phyloP scores from a whole-genome alignment of 2,797 vertebrate genomes.

The Pterois miles region DNA sequence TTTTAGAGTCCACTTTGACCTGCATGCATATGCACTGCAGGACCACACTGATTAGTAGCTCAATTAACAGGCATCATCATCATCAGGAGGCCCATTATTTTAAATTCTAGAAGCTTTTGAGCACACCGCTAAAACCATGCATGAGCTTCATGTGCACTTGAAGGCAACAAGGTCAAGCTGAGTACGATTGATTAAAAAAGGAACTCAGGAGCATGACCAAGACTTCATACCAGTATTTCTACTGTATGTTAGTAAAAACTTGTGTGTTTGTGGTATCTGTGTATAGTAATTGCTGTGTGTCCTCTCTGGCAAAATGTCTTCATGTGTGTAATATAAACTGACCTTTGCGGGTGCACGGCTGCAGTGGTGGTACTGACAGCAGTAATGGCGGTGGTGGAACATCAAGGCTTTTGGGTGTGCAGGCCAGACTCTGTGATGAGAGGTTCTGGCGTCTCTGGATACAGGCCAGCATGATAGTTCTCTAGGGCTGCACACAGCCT shows the following conservation, averaged over 20 bases:
- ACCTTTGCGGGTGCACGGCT: conserved; percentile 75
- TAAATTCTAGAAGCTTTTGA: conserved; percentile 36
- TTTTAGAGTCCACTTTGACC: conserved; percentile 67
- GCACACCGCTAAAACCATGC: not conserved
- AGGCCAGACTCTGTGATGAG: conserved; percentile 88
- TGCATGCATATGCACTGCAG: conserved; percentile 50
- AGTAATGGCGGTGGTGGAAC: conserved; percentile 71
- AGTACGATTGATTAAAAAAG: not conserved
- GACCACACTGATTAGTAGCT: conserved; percentile 60
- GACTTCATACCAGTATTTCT: no score
- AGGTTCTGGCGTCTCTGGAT: conserved; percentile 94
- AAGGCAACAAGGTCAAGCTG: not conserved
- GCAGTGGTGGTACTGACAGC: conserved; percentile 80
- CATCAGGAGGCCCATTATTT: conserved; percentile 56
- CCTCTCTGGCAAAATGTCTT: not conserved
- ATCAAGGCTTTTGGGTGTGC: conserved; percentile 89
- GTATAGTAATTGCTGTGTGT: not conserved
- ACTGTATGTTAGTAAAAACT: not conserved
- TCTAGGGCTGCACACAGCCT: conserved; percentile 72
- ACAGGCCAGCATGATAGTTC: conserved; percentile 94
- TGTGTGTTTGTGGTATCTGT: not conserved
- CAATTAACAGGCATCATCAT: conserved; percentile 55
- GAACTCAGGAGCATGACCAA: not conserved
- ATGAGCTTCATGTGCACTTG: not conserved
- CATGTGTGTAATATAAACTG: conserved; percentile 40